Conservation (phyloP, 2,888 invertebrate genomes). For the Pterostichus madidus region DNA sequence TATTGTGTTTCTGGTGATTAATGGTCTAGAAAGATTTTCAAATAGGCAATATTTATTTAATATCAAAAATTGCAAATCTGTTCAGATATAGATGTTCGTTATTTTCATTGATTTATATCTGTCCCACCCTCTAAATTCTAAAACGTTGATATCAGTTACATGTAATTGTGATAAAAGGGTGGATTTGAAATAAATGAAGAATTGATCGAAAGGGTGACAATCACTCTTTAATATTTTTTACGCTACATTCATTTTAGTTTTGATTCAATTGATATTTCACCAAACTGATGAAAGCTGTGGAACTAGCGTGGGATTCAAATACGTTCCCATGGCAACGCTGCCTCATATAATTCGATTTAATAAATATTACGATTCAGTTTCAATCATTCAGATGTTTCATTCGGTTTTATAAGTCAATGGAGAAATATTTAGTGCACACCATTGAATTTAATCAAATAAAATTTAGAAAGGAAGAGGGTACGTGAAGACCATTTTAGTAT, state of each 20-base stretch:
- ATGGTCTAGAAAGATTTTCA: slow-evolving; percentile 69
- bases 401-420: not conserved
- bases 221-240: slow-evolving; percentile 43
- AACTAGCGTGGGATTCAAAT: slow-evolving; percentile 35
- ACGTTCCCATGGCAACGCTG: not conserved
- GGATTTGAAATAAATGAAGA: slow-evolving; percentile 56
- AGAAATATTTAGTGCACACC: no score
- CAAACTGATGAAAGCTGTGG: slow-evolving; percentile 9
- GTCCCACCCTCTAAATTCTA: slow-evolving; percentile 19
- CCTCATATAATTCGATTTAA: slow-evolving; percentile 10
- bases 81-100: slow-evolving; percentile 39
- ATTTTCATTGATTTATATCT: slow-evolving; percentile 48
- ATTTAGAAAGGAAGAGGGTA: no score
- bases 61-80: slow-evolving; percentile 65
- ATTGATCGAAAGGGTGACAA: slow-evolving; percentile 38
- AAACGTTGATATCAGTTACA: slow-evolving; percentile 25
- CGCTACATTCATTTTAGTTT: slow-evolving; percentile 29
- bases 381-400: not conserved
- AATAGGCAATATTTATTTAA: slow-evolving; percentile 64
- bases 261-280: slow-evolving; percentile 36
- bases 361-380: not conserved
- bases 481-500: no score
- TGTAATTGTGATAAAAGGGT: slow-evolving; percentile 47
- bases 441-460: no score
- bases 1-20: slow-evolving; percentile 72